Percentiles rank a stretch among this genome's conserved stretches.
phyloP scores from a whole-genome alignment of 2,888 invertebrate species.

The Drosophila cognata region DNA sequence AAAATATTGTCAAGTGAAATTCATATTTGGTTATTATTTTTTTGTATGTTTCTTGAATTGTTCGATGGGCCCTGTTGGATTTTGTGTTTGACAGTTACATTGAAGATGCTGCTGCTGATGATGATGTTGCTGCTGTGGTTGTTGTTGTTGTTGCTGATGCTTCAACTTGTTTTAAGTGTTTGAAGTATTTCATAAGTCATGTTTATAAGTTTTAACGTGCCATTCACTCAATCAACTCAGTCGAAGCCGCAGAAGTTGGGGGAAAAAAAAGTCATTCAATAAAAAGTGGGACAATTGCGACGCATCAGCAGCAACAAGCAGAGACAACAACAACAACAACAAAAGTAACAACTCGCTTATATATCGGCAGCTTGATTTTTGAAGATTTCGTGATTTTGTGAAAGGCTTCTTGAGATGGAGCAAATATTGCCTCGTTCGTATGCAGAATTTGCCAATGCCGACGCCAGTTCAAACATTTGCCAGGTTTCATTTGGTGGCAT shows the following conservation, averaged over 20 bases:
- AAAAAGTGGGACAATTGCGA: slow-evolving; percentile 80
- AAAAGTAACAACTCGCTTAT: slow-evolving; percentile 53
- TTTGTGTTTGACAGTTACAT: slow-evolving; percentile 75
- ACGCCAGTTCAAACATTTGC: slow-evolving; percentile 66
- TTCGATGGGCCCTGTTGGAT: slow-evolving; percentile 42
- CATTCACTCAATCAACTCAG: slow-evolving; percentile 76
- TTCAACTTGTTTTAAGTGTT: slow-evolving; percentile 60
- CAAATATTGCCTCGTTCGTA: slow-evolving; percentile 59
- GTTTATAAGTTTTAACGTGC: slow-evolving; percentile 79
- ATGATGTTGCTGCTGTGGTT: slow-evolving; percentile 29
- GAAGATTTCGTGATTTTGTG: slow-evolving; percentile 80
- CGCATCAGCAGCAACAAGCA: slow-evolving; percentile 48
- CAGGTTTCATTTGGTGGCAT: slow-evolving; percentile 55
- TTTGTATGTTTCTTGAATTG: slow-evolving; percentile 15
- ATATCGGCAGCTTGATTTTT: slow-evolving; percentile 72
- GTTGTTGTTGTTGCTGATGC: slow-evolving; percentile 43
- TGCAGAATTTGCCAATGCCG: slow-evolving; percentile 75
- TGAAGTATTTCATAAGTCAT: slow-evolving; percentile 79
- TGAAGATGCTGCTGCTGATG: slow-evolving; percentile 36
- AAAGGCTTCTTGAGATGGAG: slow-evolving; percentile 74
- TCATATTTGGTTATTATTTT: slow-evolving; percentile 41
- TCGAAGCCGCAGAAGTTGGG: slow-evolving; percentile 22
- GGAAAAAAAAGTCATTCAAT: slow-evolving; percentile 75
- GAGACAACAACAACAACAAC: slow-evolving; percentile 21
- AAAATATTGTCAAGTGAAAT: slow-evolving; percentile 81